Evolutionary conservation across 2,888 invertebrate genomes (phyloP), one percentile per base, ranked within the genome.

Genomic region (Tethea ocularis): DNA sequence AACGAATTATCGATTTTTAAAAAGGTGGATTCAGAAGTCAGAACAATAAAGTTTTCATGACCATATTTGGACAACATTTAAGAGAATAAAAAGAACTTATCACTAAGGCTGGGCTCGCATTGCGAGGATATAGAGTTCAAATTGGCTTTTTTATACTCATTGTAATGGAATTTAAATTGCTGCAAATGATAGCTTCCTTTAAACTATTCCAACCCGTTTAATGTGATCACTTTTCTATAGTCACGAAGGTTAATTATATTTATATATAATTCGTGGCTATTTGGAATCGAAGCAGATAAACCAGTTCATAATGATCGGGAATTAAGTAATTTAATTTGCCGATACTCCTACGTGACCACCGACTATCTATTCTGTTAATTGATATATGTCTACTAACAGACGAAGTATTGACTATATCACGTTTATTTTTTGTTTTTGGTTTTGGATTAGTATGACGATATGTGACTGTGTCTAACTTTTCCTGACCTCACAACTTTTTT

Each of bases 111-210:
- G 66, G 17, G 10, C 20, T 46, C 20, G 46, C 72, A 61, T 64
- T 61, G 68, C 71, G 63, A 61, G 69, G 69, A 77, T 77, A 80
- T 77, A 80, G 77, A 80, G 77, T 80, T 82, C 74, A 80, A 86
- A 87, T 86, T 83, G 82, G 78, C 84, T 82, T 87, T n/a, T 86
- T 87, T 85, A 87, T 84, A 86, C 84, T 82, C 79, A 81, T 75
- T 83, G 80, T 84, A 88, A 87, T 87, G 82, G 84, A 86, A 88
- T 88, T 88, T 85, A 88, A 88, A 88, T 87, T 83, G 84, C 82
- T 74, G 78, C 81, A 77, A 84, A 79, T 78, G 78, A 84, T 84
- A 85, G 80, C 82, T 86, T 84, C 83, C 84, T 84, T 83, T 81
- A 83, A 82, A 84, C 84, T 80, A 82, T 86, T 85, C 82, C 76